phyloP scores from a whole-genome alignment of 2,888 invertebrate genomes.

The Epicampocera succincta region DNA sequence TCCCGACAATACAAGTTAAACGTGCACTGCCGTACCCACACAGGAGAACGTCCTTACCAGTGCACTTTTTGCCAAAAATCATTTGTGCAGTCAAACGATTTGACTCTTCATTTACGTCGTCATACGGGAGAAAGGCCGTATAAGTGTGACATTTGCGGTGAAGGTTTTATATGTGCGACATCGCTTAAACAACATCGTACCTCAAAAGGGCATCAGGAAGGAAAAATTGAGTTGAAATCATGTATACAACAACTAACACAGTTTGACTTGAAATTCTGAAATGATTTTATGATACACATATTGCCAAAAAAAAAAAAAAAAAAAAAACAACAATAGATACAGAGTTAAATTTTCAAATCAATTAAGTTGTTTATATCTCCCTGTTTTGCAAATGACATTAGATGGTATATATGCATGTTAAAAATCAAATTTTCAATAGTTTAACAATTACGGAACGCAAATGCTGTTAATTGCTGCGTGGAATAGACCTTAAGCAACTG shows the following conservation, averaged over 20 bases:
- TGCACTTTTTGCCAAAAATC: constrained; percentile 83
- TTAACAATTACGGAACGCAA: too few relatives aligned
- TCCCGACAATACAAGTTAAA: constrained; percentile 85
- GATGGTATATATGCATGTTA: too few relatives aligned
- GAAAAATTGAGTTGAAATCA: constrained; percentile 39
- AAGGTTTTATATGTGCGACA: constrained; percentile 84
- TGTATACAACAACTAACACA: constrained; percentile 30
- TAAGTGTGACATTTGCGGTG: constrained; percentile 76
- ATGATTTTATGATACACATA: background rate
- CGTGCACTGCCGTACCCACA: constrained; percentile 84
- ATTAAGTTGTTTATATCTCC: too few relatives aligned
- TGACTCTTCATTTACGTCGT: constrained; percentile 86
- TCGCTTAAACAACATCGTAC: constrained; percentile 86
- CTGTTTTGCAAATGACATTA: too few relatives aligned
- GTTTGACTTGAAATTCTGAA: constrained; percentile 58
- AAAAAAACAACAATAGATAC: background rate
- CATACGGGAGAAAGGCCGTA: constrained; percentile 84
- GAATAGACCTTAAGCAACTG: too few relatives aligned
- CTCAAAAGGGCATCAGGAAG: constrained; percentile 78
- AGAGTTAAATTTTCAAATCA: too few relatives aligned
- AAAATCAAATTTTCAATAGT: too few relatives aligned
- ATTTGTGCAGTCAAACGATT: constrained; percentile 88
- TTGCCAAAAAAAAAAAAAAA: background rate
- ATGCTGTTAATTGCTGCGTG: too few relatives aligned
- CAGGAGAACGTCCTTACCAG: constrained; percentile 84